These are phyloP conservation scores for Oryzias celebensis DNA, from an alignment of 2,113 vertebrate species.

Conservation along the genomic window DNA sequence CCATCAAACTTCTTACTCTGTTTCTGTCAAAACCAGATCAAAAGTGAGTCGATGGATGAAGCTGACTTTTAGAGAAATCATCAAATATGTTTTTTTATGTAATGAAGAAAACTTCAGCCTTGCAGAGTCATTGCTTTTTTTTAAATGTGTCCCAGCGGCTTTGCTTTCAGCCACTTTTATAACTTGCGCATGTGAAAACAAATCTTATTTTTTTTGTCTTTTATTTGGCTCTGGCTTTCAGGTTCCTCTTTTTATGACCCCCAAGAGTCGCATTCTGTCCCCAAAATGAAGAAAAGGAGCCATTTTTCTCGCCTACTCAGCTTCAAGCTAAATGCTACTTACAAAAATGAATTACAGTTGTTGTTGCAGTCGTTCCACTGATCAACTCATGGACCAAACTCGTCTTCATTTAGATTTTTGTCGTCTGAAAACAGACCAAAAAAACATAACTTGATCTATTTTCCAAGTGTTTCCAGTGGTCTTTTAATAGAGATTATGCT, in stretches of 20 bases:
- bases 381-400: constrained; percentile 35
- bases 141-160: constrained; percentile 36
- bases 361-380: constrained; percentile 50
- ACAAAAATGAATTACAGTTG: constrained; percentile 55
- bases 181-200: constrained; percentile 54
- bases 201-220: constrained; percentile 53
- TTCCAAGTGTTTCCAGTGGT: too few species aligned
- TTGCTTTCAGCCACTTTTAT: constrained; percentile 36
- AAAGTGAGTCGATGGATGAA: constrained; percentile 13
- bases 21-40: background rate
- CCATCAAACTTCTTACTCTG: background rate
- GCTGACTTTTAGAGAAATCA: background rate
- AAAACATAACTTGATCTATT: background rate
- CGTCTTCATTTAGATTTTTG: constrained; percentile 31
- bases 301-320: constrained; percentile 29
- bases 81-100: constrained; percentile 9
- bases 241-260: constrained; percentile 50
- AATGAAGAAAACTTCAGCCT: constrained; percentile 13
- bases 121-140: constrained; percentile 3
- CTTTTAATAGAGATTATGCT: background rate
- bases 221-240: constrained; percentile 58
- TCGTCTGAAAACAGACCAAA: background rate
- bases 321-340: constrained; percentile 56
- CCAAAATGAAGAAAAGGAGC: constrained; percentile 35
- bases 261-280: constrained; percentile 35